phyloP scores from a whole-genome alignment of 2,888 invertebrate genomes.

The Drosophila mettleri region DNA sequence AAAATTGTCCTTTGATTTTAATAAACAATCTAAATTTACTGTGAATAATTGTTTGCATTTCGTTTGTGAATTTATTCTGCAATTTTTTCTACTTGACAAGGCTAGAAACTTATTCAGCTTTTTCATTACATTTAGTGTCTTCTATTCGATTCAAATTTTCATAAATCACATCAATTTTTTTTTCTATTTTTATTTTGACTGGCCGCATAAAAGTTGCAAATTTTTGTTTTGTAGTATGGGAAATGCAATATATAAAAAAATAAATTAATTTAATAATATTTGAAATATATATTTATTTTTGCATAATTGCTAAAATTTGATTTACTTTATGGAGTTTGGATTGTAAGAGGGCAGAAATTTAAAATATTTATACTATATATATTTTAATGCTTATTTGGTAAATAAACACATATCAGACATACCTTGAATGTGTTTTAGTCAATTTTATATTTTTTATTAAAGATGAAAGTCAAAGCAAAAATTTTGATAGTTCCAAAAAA shows the following conservation, averaged over 20 bases:
- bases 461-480: too few relatives aligned
- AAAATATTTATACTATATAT: too few relatives aligned
- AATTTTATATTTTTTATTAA: background rate
- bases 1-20: constrained; percentile 64
- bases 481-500: constrained; percentile 11
- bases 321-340: too few relatives aligned
- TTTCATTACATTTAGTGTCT: constrained; percentile 16
- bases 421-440: too few relatives aligned
- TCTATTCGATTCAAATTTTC: constrained; percentile 27
- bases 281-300: background rate
- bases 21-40: constrained; percentile 78
- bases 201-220: constrained; percentile 26
- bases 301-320: too few relatives aligned
- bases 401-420: too few relatives aligned
- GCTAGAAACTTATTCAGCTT: background rate
- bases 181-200: constrained; percentile 36
- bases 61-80: constrained; percentile 65
- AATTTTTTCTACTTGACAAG: background rate
- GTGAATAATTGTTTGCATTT: constrained; percentile 77
- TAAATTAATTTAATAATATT: constrained; percentile 5
- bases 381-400: too few relatives aligned
- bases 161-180: constrained; percentile 22
- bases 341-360: too few relatives aligned
- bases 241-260: constrained; percentile 8
- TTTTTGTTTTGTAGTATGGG: background rate